Evolutionary conservation across 2,797 vertebrate genomes (phyloP), one percentile per base, ranked within the genome.

Genomic region (Sylvilagus floridanus): DNA sequence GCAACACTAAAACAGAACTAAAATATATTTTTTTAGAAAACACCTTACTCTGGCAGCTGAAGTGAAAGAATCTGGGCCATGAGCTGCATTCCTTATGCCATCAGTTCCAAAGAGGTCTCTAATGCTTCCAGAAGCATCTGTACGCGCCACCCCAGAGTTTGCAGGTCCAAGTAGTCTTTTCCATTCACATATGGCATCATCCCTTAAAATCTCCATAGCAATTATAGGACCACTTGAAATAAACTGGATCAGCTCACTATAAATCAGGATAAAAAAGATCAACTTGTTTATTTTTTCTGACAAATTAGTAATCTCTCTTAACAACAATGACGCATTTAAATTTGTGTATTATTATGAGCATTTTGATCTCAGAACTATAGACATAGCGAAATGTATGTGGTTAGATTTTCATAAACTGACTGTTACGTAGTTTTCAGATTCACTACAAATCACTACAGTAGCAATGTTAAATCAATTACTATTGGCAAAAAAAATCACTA

Each of bases 131-230:
- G 98, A 98, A 0, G 98, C 98, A 77, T 99, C 99, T 95, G 94
- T 97, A 84, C 97, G 98, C 2, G 99, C 99, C 47, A 94, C 72
- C 9, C 95, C 66, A 4, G 98, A 98, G 97, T 99, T 99, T 73
- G 98, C 97, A 63, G 99, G 99, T 65, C 99, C 99, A 89, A 99
- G 97, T 84, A 99, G 98, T 65, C 97, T 98, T 97, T 98, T 99
- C 99, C 99, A 99, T 68, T 98, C 98, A 66, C 98, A 98, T 89
- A 99, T 98, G 5, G 99, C 99, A 95, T 99, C 98, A 73, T 99
- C 99, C 95, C 99, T 99, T 98, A 99, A 98, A 97, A 99, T 98
- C 98, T 99, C 99, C 99, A 99, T 98, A 97, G 99, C 99, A 97
- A 99, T 98, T 96, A 99, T 84, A 0, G 99, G 99, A 42, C 99